phyloP scores from a whole-genome alignment of 2,888 invertebrate genomes.

The Eupithecia insigniata region DNA sequence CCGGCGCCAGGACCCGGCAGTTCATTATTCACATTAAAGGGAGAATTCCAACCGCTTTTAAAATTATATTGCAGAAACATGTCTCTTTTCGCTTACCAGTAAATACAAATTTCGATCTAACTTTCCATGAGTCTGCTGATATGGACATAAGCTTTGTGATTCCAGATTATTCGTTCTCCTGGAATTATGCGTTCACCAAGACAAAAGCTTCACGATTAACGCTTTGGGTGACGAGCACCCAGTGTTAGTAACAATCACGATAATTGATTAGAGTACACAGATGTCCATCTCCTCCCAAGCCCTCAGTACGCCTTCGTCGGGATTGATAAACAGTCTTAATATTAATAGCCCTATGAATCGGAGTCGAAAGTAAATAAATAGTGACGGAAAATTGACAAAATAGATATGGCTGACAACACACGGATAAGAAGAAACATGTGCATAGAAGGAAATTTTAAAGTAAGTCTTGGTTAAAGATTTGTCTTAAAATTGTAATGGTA shows the following conservation, averaged over 20 bases:
- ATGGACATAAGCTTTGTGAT: not conserved
- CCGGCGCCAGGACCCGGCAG: not conserved
- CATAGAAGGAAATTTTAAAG: slow-evolving; percentile 14
- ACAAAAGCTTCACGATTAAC: slow-evolving; percentile 50
- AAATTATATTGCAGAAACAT: not conserved
- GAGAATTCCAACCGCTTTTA: not conserved
- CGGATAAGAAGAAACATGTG: slow-evolving; percentile 21
- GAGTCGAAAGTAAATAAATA: slow-evolving; percentile 28
- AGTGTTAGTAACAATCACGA: slow-evolving; percentile 46
- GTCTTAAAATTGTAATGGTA: not conserved
- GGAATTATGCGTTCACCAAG: slow-evolving; percentile 14
- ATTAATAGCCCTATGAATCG: slow-evolving; percentile 36
- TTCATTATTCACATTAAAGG: not conserved
- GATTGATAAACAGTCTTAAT: slow-evolving; percentile 51
- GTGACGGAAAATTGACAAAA: slow-evolving; percentile 31
- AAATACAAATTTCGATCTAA: not conserved
- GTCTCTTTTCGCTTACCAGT: not conserved
- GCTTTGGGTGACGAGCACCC: slow-evolving; percentile 48
- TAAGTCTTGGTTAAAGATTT: slow-evolving; percentile 16
- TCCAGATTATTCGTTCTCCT: slow-evolving; percentile 5
- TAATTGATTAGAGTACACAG: slow-evolving; percentile 50
- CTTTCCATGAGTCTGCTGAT: not conserved
- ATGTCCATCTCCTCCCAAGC: slow-evolving; percentile 57
- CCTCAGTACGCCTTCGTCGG: slow-evolving; percentile 52
- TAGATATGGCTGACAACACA: slow-evolving; percentile 40